These are phyloP conservation scores for Drosophila sp. DNA, from an alignment of 1,140 invertebrate species.

Conservation along the genomic window DNA sequence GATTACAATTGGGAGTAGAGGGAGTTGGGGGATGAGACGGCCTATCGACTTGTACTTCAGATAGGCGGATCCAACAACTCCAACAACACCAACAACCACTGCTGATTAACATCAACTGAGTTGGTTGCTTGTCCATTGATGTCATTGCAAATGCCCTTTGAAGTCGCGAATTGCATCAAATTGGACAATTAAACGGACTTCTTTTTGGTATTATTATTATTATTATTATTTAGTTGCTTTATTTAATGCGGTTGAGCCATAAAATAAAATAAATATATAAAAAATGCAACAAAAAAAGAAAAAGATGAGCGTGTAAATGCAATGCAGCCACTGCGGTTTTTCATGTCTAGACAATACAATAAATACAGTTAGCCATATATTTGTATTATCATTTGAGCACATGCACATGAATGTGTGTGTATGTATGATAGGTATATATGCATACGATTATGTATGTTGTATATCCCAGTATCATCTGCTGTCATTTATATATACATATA, in stretches of 20 bases:
- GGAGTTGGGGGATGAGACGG: no score
- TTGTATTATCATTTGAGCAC: slow-evolving; percentile 68
- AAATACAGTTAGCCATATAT: slow-evolving; percentile 80
- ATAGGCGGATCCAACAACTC: not conserved
- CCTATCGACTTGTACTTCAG: not conserved
- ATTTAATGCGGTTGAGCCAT: slow-evolving; percentile 74
- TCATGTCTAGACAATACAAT: slow-evolving; percentile 81
- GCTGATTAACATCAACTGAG: no score
- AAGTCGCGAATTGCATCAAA: slow-evolving; percentile 63
- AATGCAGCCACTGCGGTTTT: slow-evolving; percentile 78
- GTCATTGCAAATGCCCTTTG: slow-evolving; percentile 71
- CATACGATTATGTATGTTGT: no score
- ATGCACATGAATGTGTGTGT: slow-evolving; percentile 7
- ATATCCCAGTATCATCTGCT: not conserved
- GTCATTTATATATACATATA: not conserved
- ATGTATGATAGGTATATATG: not conserved
- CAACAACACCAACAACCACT: slow-evolving; percentile 25
- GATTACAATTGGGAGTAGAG: not conserved
- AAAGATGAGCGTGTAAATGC: slow-evolving; percentile 50
- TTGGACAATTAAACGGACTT: slow-evolving; percentile 70
- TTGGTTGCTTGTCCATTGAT: slow-evolving; percentile 37
- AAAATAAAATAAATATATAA: slow-evolving; percentile 42
- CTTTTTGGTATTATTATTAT: slow-evolving; percentile 30
- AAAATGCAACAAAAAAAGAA: slow-evolving; percentile 7
- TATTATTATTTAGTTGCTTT: slow-evolving; percentile 39